phyloP scores from a whole-genome alignment of 2,797 vertebrate genomes.

The Adelosebastes latens region DNA sequence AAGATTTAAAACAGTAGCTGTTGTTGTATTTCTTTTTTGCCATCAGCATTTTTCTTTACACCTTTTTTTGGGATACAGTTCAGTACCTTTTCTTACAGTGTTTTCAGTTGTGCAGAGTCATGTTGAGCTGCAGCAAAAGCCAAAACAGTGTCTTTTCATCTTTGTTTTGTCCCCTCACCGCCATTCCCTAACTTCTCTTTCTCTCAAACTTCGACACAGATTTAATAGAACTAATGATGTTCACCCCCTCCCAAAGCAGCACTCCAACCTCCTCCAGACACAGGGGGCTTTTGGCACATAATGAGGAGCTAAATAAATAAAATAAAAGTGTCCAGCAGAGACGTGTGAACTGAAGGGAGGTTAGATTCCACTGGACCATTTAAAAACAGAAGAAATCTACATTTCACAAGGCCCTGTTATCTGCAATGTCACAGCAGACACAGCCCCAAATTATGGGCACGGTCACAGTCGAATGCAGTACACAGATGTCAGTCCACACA shows the following conservation, averaged over 20 bases:
- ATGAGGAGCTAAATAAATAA: slow-evolving; percentile 29
- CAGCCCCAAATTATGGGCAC: slow-evolving; percentile 14
- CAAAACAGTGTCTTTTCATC: background rate
- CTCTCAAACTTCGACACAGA: slow-evolving; percentile 14
- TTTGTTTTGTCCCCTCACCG: slow-evolving; percentile 6
- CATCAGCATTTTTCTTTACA: background rate
- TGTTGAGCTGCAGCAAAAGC: slow-evolving; percentile 3
- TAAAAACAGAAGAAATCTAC: slow-evolving; percentile 16
- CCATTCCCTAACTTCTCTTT: background rate
- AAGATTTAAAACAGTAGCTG: background rate
- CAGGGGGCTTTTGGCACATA: slow-evolving; percentile 26
- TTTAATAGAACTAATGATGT: slow-evolving; percentile 37
- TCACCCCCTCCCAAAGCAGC: slow-evolving; percentile 8
- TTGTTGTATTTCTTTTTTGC: background rate
- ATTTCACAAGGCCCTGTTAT: slow-evolving; percentile 36
- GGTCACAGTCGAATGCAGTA: slow-evolving; percentile 23
- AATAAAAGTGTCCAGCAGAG: slow-evolving; percentile 29
- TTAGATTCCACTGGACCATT: slow-evolving; percentile 13
- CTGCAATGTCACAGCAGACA: slow-evolving; percentile 22
- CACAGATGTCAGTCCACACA: slow-evolving; percentile 31
- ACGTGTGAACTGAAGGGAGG: slow-evolving; percentile 6
- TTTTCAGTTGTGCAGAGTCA: background rate
- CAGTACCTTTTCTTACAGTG: background rate
- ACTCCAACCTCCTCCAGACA: slow-evolving; percentile 20
- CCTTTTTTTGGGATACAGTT: background rate